phyloP scores from a whole-genome alignment of 1,140 invertebrate genomes.

The Holotrichia oblita region DNA sequence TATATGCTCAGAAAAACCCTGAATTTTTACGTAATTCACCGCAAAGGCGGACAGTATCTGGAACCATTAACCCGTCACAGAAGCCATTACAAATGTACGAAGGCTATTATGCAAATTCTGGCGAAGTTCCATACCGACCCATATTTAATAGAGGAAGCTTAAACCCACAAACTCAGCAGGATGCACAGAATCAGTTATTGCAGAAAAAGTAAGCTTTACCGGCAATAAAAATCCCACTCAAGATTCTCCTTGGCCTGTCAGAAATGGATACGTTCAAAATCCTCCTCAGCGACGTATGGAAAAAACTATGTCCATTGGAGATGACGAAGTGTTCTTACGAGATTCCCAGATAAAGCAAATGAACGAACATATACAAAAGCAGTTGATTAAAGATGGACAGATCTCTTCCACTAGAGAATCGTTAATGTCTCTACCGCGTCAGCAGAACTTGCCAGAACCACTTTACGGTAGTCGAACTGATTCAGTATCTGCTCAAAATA shows the following conservation, averaged over 20 bases:
- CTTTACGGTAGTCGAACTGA: not conserved
- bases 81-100: slow-evolving; percentile 31
- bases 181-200: slow-evolving; percentile 44
- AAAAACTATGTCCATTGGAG: slow-evolving; percentile 35
- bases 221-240: slow-evolving; percentile 49
- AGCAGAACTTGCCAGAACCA: slow-evolving; percentile 4
- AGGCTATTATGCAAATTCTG: slow-evolving; percentile 36
- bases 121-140: slow-evolving; percentile 54
- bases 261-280: slow-evolving; percentile 65
- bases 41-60: slow-evolving; percentile 48
- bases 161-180: slow-evolving; percentile 48
- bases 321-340: slow-evolving; percentile 49
- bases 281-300: slow-evolving; percentile 64
- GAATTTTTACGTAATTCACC: slow-evolving; percentile 40
- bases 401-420: not conserved
- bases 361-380: slow-evolving; percentile 37
- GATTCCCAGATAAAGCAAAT: slow-evolving; percentile 24
- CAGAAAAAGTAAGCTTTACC: slow-evolving; percentile 66
- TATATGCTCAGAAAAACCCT: slow-evolving; percentile 39
- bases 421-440: slow-evolving; percentile 1
- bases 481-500: not conserved
- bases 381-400: not conserved
- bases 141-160: slow-evolving; percentile 68
- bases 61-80: not conserved
- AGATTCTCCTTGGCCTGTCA: slow-evolving; percentile 63